Evolutionary conservation across 2,113 vertebrate genomes (phyloP).

Genomic region (Amblyopsis rosae): DNA sequence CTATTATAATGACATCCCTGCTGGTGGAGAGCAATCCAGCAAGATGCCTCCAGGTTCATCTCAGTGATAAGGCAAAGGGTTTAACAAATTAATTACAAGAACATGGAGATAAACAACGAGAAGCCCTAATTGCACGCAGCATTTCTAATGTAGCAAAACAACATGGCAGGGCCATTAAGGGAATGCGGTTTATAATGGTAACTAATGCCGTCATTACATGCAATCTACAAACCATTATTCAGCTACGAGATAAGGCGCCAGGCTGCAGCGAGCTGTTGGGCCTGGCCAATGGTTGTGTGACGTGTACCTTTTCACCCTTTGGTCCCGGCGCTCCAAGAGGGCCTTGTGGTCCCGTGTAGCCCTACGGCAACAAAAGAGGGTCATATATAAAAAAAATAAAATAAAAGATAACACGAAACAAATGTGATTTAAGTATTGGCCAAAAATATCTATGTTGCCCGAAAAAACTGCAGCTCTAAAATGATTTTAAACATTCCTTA

Average conservation of each 20-base stretch:
- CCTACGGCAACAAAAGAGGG: slow-evolving; percentile 73
- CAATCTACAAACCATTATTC: slow-evolving; percentile 23
- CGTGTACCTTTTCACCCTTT: slow-evolving; percentile 92
- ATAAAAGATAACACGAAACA: background rate
- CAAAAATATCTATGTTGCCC: too few species aligned
- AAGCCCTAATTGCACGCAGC: slow-evolving; percentile 43
- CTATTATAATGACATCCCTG: too few species aligned
- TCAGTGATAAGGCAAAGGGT: too few species aligned
- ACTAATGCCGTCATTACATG: slow-evolving; percentile 2
- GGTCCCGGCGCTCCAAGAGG: slow-evolving; percentile 85
- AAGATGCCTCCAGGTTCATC: too few species aligned
- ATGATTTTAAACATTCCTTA: too few species aligned
- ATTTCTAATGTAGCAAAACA: slow-evolving; percentile 14
- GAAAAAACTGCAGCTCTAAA: too few species aligned
- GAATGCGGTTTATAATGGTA: slow-evolving; percentile 7
- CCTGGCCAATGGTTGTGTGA: slow-evolving; percentile 10
- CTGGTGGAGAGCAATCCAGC: too few species aligned
- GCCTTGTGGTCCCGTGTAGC: slow-evolving; percentile 85
- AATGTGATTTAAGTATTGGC: background rate
- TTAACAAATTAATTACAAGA: background rate
- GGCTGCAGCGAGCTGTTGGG: slow-evolving; percentile 4
- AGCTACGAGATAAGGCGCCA: background rate
- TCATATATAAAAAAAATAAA: background rate
- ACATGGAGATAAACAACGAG: slow-evolving; percentile 20
- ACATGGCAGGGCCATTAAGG: slow-evolving; percentile 18